phyloP scores from a whole-genome alignment of 1,140 invertebrate genomes.

The Achroia grisella region DNA sequence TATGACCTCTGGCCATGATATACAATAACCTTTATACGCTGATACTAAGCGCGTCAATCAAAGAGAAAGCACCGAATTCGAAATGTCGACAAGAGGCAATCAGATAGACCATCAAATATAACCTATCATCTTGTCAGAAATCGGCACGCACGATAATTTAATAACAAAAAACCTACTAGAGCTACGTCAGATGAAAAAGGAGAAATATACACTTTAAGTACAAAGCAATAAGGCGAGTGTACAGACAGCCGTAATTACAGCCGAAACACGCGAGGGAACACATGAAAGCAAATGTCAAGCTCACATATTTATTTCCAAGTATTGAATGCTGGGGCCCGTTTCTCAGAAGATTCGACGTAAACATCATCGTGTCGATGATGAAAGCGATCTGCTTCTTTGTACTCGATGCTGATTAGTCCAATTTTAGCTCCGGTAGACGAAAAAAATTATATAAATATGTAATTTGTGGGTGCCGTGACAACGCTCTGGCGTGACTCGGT shows the following conservation, averaged over 20 bases:
- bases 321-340: constrained; percentile 61
- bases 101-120: constrained; percentile 61
- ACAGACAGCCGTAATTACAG: constrained; percentile 47
- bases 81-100: constrained; percentile 68
- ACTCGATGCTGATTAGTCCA: constrained; percentile 67
- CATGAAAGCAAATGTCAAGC: constrained; percentile 73
- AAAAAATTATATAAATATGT: constrained; percentile 31
- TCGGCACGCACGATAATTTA: constrained; percentile 71
- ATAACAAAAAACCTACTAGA: constrained; percentile 57
- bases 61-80: constrained; percentile 63
- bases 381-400: constrained; percentile 71
- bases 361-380: constrained; percentile 71
- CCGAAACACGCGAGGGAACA: constrained; percentile 58
- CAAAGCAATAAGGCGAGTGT: constrained; percentile 26
- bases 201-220: constrained; percentile 35
- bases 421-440: constrained; percentile 43
- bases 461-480: constrained; percentile 52
- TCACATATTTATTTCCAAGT: constrained; percentile 73
- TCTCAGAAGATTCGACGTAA: constrained; percentile 62
- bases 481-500: constrained; percentile 28
- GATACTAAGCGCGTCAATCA: constrained; percentile 57
- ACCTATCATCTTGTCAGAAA: constrained; percentile 69
- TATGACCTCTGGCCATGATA: background rate
- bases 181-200: constrained; percentile 16
- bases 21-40: constrained; percentile 34